Conservation (phyloP, 2,888 invertebrate species). For the Diarsia rubi region DNA sequence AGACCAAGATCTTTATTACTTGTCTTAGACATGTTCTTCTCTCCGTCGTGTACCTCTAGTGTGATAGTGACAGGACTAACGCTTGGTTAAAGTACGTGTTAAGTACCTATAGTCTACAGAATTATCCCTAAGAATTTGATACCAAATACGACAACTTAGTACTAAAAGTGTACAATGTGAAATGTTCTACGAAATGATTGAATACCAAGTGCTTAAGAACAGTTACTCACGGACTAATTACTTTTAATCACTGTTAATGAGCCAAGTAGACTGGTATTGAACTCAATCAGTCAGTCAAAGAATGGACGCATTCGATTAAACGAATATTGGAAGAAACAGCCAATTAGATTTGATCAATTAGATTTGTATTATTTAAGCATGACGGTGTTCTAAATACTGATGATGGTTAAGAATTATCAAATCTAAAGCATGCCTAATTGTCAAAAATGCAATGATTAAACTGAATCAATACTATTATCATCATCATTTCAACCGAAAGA, state of each 20-base stretch:
- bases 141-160: slow-evolving; percentile 20
- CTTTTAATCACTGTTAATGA: slow-evolving; percentile 59
- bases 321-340: slow-evolving; percentile 34
- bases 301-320: slow-evolving; percentile 52
- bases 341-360: slow-evolving; percentile 6
- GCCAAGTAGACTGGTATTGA: slow-evolving; percentile 36
- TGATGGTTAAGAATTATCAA: no score
- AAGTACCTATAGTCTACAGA: neutral
- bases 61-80: neutral
- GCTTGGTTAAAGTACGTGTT: neutral
- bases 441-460: no score
- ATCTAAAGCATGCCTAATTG: no score
- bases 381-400: no score
- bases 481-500: no score
- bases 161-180: slow-evolving; percentile 6
- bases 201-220: slow-evolving; percentile 37
- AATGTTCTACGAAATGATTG: slow-evolving; percentile 42
- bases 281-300: slow-evolving; percentile 38
- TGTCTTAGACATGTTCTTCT: neutral
- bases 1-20: neutral
- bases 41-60: neutral
- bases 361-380: neutral
- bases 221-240: slow-evolving; percentile 56
- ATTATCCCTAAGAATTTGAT: slow-evolving; percentile 3
- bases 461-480: no score